Conservation (phyloP, 2,797 vertebrate genomes). For the Arvicola amphibius region DNA sequence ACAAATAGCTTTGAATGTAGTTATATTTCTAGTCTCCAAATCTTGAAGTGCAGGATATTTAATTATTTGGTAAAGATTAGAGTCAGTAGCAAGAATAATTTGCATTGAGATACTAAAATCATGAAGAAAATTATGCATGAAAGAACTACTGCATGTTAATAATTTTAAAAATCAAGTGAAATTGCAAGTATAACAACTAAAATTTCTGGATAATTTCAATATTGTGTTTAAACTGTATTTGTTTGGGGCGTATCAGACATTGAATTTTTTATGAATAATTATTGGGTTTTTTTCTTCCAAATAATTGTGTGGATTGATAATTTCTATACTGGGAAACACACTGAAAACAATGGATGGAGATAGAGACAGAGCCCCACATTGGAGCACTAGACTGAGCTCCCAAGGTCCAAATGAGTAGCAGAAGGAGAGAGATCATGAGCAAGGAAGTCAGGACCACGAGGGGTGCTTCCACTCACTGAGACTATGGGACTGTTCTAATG, state of each 20-base stretch:
- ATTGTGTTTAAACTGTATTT: neutral
- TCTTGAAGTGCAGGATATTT: neutral
- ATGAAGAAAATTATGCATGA: neutral
- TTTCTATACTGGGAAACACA: neutral
- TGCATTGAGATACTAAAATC: neutral
- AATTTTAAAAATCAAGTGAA: neutral
- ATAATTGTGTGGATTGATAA: neutral
- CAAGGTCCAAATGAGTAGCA: no score
- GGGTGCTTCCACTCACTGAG: no score
- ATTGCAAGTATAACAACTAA: neutral
- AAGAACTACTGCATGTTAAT: neutral
- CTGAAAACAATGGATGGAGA: no score
- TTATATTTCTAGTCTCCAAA: neutral
- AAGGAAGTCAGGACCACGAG: no score
- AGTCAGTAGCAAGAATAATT: neutral
- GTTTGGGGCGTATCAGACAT: neutral
- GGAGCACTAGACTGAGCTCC: no score
- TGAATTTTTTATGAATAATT: neutral
- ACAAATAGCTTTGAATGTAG: neutral
- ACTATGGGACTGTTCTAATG: no score
- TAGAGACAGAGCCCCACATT: no score
- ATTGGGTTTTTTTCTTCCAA: neutral
- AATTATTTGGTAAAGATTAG: neutral
- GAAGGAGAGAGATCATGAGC: no score
- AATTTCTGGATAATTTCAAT: neutral